Base-by-base conservation (phyloP, 2,797 vertebrate genomes). In the Lophotriccus pileatus region DNA sequence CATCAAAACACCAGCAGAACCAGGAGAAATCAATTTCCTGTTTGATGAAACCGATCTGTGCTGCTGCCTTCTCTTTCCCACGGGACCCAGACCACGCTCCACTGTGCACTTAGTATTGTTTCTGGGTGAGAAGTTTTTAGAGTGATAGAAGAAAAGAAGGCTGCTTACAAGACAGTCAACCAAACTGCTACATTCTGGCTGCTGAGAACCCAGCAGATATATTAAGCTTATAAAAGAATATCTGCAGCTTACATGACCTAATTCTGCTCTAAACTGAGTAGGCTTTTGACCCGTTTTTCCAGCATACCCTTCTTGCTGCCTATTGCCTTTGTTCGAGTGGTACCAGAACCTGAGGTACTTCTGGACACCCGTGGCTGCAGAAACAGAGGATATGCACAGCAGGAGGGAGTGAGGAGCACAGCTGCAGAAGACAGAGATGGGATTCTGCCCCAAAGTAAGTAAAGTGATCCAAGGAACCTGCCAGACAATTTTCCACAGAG, bases 1-100 rank as follows among this genome's bases (percentile, higher is more conserved):
- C 58, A 94, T 50, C 58, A 93, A 92, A 91, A 92, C 36, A 78
- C 34, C 37, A 88, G 78, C 39, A 94, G 86, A 75, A 28, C 1
- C 58, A 88, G 37, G 9, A 72, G 62, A 93, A 86, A 78, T 6
- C 46, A 58, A 84, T 55, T 84, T 95, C 50, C 66, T 68, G 53
- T 75, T 75, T 79, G 24, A 91, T 49, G 22, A 90, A 93, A 87
- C 36, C 64, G 62, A 84, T 81, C 41, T 78, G 23, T 72, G 36
- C 37, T 84, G 49, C 25, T 72, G 62, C 39, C 37, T 86, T 78
- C 43, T 55, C 20, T 30, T 39, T 73, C 46, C n/a, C 43, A 50
- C 73, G 22, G 41, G 32, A 64, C 2, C 2, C 0, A 0, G 3
- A n/a, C 28, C 49, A 74, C 19, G 44, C 22, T 70, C 23, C 32